Evolutionary conservation across 37 sponge, comb jelly and placozoan genomes (phyloP), one percentile per base, ranked within the genome.

Genomic region (Corticium candelabrum): DNA sequence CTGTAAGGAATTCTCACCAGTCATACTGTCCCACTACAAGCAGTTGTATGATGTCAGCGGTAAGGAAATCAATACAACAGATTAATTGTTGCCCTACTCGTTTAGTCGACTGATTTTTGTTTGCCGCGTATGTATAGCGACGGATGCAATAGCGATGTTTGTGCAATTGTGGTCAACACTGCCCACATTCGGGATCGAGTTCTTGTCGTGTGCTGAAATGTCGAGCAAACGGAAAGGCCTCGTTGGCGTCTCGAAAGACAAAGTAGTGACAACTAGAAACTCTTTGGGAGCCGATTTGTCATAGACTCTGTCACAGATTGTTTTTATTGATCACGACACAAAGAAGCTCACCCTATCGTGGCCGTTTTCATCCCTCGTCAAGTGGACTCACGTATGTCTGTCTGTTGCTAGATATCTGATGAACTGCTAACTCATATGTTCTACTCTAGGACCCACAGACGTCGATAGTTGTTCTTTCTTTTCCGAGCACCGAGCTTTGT

Each of bases 81-180:
- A n/a, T n/a, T n/a, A n/a, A n/a, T n/a, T n/a, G n/a, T n/a, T n/a
- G n/a, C n/a, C n/a, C n/a, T n/a, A n/a, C n/a, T n/a, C n/a, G n/a
- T n/a, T n/a, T n/a, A n/a, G n/a, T n/a, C n/a, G n/a, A n/a, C n/a
- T n/a, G n/a, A n/a, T n/a, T n/a, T n/a, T n/a, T n/a, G n/a, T n/a
- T n/a, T n/a, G n/a, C n/a, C n/a, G n/a, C n/a, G n/a, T n/a, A n/a
- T n/a, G n/a, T n/a, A n/a, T n/a, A n/a, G n/a, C n/a, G n/a, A n/a
- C n/a, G n/a, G n/a, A n/a, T n/a, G n/a, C n/a, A n/a, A n/a, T n/a
- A n/a, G n/a, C n/a, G n/a, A n/a, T n/a, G 74, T 87, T 91, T 77
- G 78, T 93, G 31, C 89, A 93, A 73, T 41, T 93, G 71, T 93
- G 94, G 94, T 86, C 89, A 7, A 72, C 86, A 2, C 62, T 87